Evolutionary conservation across 2,797 vertebrate genomes (phyloP), one percentile per base, ranked within the genome.

Genomic region (Anguilla megastoma): DNA sequence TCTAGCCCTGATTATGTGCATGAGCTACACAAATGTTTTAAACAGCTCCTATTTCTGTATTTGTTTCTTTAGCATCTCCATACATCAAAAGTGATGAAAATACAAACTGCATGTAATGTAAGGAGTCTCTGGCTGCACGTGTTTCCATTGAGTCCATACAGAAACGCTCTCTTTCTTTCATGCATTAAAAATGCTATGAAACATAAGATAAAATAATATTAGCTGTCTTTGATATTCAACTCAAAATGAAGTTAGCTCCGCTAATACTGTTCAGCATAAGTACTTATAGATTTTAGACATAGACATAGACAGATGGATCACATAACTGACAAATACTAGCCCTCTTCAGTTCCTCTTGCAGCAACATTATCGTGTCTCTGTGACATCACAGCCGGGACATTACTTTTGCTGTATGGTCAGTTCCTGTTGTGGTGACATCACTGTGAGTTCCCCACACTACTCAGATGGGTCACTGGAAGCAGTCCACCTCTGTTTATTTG

Each of bases 341-440:
- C 66, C n/a, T 30, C 1, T 9, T 30, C 66, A 71, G 6, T 71
- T 33, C 27, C 66, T 71, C 18, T 24, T 24, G 60, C 21, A 8
- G n/a, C 30, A 10, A 71, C n/a, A 71, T 71, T 5, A n/a, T 21
- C n/a, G 60, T n/a, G n/a, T 63, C 60, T 1, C 60, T n/a, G 54
- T 56, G 14, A 56, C 54, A 56, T 56, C 54, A 56, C 54, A 56
- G 54, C 14, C 12, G 54, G 14, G 12, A 56, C 50, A 56, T 18
- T 3, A 18, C 54, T 16, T 14, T 56, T 66, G n/a, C n/a, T 66
- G 63, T 27, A 27, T 27, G 63, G 63, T 66, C 21, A 66, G 63
- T 66, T 41, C 76, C 14, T 41, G 18, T 9, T 41, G 76, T 12
- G 33, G 1, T 92, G 91, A 93, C 91, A 91, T 93, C 91, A 91